Conservation (phyloP, 2,797 vertebrate genomes). For the Epinephelus coioides region DNA sequence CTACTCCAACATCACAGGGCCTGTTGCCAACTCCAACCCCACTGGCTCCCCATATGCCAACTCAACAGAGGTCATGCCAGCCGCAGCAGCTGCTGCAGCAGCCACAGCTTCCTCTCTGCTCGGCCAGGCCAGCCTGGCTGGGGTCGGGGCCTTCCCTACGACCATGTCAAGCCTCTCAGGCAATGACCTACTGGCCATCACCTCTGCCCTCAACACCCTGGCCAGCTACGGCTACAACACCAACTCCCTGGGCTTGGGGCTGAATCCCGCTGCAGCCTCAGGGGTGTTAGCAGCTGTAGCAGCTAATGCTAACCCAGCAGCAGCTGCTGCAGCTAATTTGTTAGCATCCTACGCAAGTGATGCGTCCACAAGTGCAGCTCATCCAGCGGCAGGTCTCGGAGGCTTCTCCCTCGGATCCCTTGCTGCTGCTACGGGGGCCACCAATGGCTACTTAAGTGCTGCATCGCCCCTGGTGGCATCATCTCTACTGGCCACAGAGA, state of each 20-base stretch:
- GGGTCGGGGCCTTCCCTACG: slow-evolving; percentile 91
- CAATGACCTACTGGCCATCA: slow-evolving; percentile 94
- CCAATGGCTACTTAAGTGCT: slow-evolving; percentile 92
- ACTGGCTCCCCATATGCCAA: slow-evolving; percentile 96
- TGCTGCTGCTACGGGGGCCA: slow-evolving; percentile 89
- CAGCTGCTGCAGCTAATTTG: slow-evolving; percentile 92
- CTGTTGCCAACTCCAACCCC: slow-evolving; percentile 96
- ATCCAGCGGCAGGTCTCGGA: slow-evolving; percentile 86
- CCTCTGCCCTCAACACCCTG: slow-evolving; percentile 95
- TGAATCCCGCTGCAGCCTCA: slow-evolving; percentile 92
- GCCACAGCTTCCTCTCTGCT: slow-evolving; percentile 91
- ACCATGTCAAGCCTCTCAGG: slow-evolving; percentile 93
- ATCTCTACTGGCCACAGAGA: slow-evolving; percentile 92
- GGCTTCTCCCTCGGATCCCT: slow-evolving; percentile 93
- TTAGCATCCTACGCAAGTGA: slow-evolving; percentile 93
- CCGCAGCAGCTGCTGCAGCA: slow-evolving; percentile 88
- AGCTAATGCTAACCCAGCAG: slow-evolving; percentile 92
- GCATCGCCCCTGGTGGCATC: slow-evolving; percentile 91
- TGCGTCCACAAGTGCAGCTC: slow-evolving; percentile 85
- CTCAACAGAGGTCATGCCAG: slow-evolving; percentile 91
- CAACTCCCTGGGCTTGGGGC: slow-evolving; percentile 93
- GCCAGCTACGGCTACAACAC: slow-evolving; percentile 97
- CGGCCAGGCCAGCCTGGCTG: slow-evolving; percentile 90
- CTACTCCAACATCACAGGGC: slow-evolving; percentile 95
- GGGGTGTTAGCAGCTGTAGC: slow-evolving; percentile 93